Evolutionary conservation across 2,113 vertebrate genomes (phyloP), one percentile per base, ranked within the genome.

Genomic region (Paraplagusia blochii): DNA sequence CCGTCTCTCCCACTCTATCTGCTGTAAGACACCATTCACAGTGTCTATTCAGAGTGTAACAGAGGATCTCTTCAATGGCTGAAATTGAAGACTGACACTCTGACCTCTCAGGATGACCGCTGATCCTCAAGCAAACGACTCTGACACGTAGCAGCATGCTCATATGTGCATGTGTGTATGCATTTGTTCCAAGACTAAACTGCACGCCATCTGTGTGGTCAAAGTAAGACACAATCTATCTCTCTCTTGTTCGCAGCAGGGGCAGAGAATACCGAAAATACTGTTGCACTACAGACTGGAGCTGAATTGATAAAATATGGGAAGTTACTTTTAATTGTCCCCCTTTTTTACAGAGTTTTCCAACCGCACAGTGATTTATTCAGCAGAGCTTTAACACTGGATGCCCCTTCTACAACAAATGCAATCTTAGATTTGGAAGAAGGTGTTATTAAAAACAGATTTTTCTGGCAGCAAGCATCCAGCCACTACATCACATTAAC

Each of bases 41-140:
- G 67, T 67, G 61, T 78, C 76, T 47, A 72, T 81, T 81, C 73
- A 77, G 66, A 15, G 19, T 35, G 53, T 44, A 79, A 84, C 76
- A 84, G 77, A 83, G 61, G 51, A 66, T 11, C 76, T 79, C 76
- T 68, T 81, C 81, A 80, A 34, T 44, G 36, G 66, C 51, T 72
- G 85, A 83, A 87, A 88, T 66, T 63, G 53, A 80, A 87, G 58
- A 70, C 81, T 62, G 50, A 69, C 69, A 62, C 54, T 61, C 16
- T 82, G 76, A 85, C 85, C 78, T 61, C 40, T 46, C 19, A 11
- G 48, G 53, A 43, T 69, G 79, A 85, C 76, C 83, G 80, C 8
- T 77, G 81, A 51, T 58, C 77, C 63, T 45, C 39, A 43, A 59
- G 63, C 72, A 72, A 67, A 58, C 54, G 8, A 45, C 49, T 68